Evolutionary conservation across 2,888 invertebrate genomes (phyloP).

Genomic region (Gandaritis pyraliata): DNA sequence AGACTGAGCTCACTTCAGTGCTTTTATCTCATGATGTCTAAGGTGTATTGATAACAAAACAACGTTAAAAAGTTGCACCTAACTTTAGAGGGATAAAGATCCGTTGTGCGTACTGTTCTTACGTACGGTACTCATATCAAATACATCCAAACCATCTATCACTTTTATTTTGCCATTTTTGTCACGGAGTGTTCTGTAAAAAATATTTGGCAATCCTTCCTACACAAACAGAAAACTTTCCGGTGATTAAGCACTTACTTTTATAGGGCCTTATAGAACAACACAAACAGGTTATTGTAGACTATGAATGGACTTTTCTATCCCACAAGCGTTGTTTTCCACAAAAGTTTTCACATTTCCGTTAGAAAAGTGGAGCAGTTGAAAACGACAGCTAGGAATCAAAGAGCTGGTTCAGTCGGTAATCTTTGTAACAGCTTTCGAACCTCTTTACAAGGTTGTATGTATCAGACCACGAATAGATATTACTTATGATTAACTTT

Average conservation of each 20-base stretch:
- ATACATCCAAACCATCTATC: too few relatives aligned
- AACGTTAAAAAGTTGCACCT: too few relatives aligned
- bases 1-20: background rate
- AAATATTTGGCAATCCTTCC: slow-evolving; percentile 25
- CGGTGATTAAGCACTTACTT: slow-evolving; percentile 36
- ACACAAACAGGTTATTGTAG: slow-evolving; percentile 46
- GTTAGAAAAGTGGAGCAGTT: slow-evolving; percentile 79
- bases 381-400: slow-evolving; percentile 28
- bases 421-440: background rate
- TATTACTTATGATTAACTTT: too few relatives aligned
- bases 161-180: too few relatives aligned
- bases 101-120: too few relatives aligned
- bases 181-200: background rate
- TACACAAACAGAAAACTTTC: slow-evolving; percentile 29
- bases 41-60: background rate
- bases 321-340: slow-evolving; percentile 67
- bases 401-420: slow-evolving; percentile 16
- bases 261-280: slow-evolving; percentile 38
- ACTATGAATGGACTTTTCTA: slow-evolving; percentile 56
- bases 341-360: slow-evolving; percentile 74
- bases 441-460: background rate
- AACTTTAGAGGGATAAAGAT: too few relatives aligned
- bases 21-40: background rate
- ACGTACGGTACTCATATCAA: too few relatives aligned
- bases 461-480: too few relatives aligned